These are phyloP conservation scores for Xenentodon cancila DNA, from an alignment of 2,797 vertebrate genomes.

Conservation along the genomic window DNA sequence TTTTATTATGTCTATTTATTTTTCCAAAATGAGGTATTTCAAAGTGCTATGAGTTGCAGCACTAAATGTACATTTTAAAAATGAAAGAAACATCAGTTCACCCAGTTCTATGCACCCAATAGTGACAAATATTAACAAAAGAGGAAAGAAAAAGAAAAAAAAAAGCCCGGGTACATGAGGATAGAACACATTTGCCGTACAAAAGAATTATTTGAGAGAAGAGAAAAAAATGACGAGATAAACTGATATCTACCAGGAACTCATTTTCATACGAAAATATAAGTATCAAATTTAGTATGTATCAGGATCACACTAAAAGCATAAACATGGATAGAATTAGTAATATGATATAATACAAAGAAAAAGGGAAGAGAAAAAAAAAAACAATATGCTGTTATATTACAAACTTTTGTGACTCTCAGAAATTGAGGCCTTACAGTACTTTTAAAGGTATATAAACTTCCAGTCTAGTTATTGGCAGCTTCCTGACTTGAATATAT, in stretches of 20 bases:
- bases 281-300: conserved; percentile 99
- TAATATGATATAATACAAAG: conserved; percentile 89
- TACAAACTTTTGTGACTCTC: conserved; percentile 95
- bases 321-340: conserved; percentile 99
- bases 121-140: conserved; percentile 97
- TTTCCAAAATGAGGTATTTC: conserved; percentile 99
- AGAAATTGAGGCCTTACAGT: conserved; percentile 99
- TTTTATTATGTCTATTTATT: conserved; percentile 96
- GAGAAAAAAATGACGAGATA: conserved; percentile 90
- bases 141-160: conserved; percentile 79
- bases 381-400: conserved; percentile 95
- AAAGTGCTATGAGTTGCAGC: conserved; percentile 99
- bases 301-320: conserved; percentile 99
- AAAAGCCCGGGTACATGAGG: conserved; percentile 91
- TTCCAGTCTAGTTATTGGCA: conserved; percentile 98
- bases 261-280: conserved; percentile 99
- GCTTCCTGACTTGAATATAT: conserved; percentile 85
- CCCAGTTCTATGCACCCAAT: conserved; percentile 99
- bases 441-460: conserved; percentile 96
- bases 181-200: conserved; percentile 96
- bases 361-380: conserved; percentile 59
- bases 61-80: conserved; percentile 96
- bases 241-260: conserved; percentile 99
- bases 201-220: conserved; percentile 85
- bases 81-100: conserved; percentile 84